Evolutionary conservation across 2,888 invertebrate species (phyloP).

Genomic region (Chrysolina americana): DNA sequence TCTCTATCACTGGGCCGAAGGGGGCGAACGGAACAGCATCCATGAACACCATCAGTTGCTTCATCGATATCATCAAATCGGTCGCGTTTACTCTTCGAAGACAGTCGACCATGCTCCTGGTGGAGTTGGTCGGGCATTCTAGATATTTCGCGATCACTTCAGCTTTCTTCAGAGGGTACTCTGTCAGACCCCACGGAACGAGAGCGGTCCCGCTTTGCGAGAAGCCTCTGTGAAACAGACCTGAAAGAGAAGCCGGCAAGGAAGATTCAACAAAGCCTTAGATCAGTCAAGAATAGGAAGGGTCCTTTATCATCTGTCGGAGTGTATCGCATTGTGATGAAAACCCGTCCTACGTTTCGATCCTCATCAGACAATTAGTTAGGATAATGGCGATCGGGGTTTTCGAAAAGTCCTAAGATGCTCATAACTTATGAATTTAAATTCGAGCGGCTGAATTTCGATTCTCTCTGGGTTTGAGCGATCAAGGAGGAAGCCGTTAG

Average conservation of each 20-base stretch:
- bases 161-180: conserved; percentile 75
- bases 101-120: conserved; percentile 76
- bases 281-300: no score
- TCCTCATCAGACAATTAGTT: no score
- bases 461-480: no score
- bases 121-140: conserved; percentile 75
- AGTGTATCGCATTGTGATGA: no score
- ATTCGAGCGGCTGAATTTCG: no score
- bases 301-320: no score
- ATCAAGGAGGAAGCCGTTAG: no score
- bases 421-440: no score
- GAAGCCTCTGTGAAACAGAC: conserved; percentile 74
- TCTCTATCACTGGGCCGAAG: conserved; percentile 64
- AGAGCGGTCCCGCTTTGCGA: conserved; percentile 81
- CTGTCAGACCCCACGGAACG: conserved; percentile 72
- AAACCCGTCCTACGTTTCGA: no score
- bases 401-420: no score
- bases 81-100: conserved; percentile 74
- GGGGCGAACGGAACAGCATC: conserved; percentile 68
- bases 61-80: conserved; percentile 72
- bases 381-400: no score
- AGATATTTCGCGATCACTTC: conserved; percentile 73
- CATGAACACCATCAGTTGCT: conserved; percentile 72
- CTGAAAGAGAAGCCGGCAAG: conserved; percentile 65
- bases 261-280: no score